Evolutionary conservation across 2,888 invertebrate species (phyloP).

Genomic region (Hydropsyche betteni): DNA sequence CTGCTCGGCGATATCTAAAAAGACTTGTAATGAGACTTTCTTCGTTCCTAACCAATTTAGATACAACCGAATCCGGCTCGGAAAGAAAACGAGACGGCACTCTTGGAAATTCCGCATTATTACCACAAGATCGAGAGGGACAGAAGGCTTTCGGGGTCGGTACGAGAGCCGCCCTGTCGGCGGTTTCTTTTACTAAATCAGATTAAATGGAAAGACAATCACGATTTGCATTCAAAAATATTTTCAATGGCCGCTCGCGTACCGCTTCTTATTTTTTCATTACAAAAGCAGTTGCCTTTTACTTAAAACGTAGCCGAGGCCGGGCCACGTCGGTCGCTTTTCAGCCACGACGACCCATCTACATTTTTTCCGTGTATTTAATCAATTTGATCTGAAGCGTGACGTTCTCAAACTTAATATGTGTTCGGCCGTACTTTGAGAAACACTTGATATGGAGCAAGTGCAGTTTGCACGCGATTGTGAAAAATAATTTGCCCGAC

Average conservation of each 20-base stretch:
- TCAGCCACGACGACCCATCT: background rate
- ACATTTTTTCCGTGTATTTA: background rate
- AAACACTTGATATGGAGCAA: background rate
- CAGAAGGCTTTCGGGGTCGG: too few relatives aligned
- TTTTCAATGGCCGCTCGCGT: slow-evolving; percentile 51
- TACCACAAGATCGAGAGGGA: background rate
- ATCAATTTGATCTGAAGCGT: too few relatives aligned
- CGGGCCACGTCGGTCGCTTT: background rate
- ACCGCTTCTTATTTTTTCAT: slow-evolving; percentile 48
- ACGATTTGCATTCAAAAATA: slow-evolving; percentile 53
- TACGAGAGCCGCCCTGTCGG: slow-evolving; percentile 34
- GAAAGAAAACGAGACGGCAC: slow-evolving; percentile 2
- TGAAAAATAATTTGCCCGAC: slow-evolving; percentile 7
- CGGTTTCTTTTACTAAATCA: slow-evolving; percentile 52
- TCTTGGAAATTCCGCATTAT: background rate
- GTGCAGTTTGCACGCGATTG: slow-evolving; percentile 10
- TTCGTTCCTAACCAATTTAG: slow-evolving; percentile 17
- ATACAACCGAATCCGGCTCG: slow-evolving; percentile 7
- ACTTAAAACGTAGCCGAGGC: background rate
- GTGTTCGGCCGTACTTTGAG: background rate
- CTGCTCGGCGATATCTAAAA: slow-evolving; percentile 10
- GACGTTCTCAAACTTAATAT: too few relatives aligned
- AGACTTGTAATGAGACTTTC: slow-evolving; percentile 27
- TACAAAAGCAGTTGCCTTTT: slow-evolving; percentile 47
- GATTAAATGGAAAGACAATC: slow-evolving; percentile 53